phyloP scores from a whole-genome alignment of 2,888 invertebrate genomes.

The Apodemia mormo region DNA sequence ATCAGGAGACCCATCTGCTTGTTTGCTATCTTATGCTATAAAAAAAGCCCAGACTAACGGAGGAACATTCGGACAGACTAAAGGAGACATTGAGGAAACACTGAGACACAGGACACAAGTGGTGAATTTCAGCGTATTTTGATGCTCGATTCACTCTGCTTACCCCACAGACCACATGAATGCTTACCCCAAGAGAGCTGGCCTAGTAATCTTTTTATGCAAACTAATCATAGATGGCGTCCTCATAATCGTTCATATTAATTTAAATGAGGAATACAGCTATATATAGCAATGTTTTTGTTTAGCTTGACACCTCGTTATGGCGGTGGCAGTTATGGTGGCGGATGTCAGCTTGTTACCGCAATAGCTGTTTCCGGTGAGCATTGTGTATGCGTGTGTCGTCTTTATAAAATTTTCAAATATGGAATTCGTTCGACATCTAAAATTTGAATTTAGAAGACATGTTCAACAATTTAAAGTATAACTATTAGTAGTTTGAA shows the following conservation, averaged over 20 bases:
- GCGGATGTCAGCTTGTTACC: conserved; percentile 65
- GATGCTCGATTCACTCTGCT: too few relatives aligned
- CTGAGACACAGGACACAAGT: too few relatives aligned
- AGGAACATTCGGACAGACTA: too few relatives aligned
- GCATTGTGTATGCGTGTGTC: conserved; percentile 58
- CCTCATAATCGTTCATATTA: not conserved
- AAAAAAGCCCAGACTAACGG: too few relatives aligned
- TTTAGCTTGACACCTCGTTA: conserved; percentile 36
- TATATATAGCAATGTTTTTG: conserved; percentile 15
- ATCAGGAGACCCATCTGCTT: too few relatives aligned
- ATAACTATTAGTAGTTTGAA: not conserved
- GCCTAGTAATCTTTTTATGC: not conserved
- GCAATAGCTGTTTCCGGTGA: conserved; percentile 68
- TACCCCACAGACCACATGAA: too few relatives aligned
- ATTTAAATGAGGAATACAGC: conserved; percentile 9
- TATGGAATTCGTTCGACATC: not conserved
- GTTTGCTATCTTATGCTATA: too few relatives aligned
- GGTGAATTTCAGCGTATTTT: too few relatives aligned
- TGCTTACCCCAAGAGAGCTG: not conserved
- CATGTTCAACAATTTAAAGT: not conserved
- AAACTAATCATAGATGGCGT: not conserved
- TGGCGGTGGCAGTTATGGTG: conserved; percentile 42
- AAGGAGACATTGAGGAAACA: too few relatives aligned
- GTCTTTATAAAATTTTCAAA: conserved; percentile 48
- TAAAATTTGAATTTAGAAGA: not conserved